Conservation (phyloP, 2,888 invertebrate genomes). For the Drosophila gaucha region DNA sequence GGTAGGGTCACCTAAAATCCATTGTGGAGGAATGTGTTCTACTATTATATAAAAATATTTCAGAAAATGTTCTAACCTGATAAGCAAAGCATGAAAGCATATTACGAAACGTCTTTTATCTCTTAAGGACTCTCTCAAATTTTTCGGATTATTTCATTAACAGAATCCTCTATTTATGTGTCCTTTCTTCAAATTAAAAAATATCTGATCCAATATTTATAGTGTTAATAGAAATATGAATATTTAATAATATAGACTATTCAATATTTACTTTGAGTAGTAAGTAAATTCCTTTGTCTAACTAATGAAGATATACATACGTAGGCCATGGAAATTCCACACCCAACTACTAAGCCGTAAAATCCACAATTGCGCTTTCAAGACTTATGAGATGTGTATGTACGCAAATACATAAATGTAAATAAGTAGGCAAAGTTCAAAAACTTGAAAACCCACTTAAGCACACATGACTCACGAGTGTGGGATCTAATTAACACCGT, state of each 20-base stretch:
- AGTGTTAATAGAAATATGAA: too few relatives aligned
- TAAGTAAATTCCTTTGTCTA: neutral
- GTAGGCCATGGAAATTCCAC: slow-evolving; percentile 40
- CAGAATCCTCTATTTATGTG: too few relatives aligned
- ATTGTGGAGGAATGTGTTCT: slow-evolving; percentile 3
- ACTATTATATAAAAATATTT: neutral
- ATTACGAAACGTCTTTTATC: too few relatives aligned
- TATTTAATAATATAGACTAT: too few relatives aligned
- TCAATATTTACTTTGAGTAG: too few relatives aligned
- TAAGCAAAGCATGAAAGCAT: too few relatives aligned
- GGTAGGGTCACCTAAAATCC: neutral
- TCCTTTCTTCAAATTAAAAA: too few relatives aligned
- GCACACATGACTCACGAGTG: slow-evolving; percentile 41
- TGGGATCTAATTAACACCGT: slow-evolving; percentile 33
- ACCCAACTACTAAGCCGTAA: neutral
- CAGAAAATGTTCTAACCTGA: too few relatives aligned
- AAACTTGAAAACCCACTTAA: slow-evolving; percentile 37
- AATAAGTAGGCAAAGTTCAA: slow-evolving; percentile 13
- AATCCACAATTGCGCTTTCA: slow-evolving; percentile 26
- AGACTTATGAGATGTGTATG: slow-evolving; percentile 1
- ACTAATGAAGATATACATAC: slow-evolving; percentile 8
- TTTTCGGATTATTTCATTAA: too few relatives aligned
- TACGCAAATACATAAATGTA: neutral
- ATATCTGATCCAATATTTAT: too few relatives aligned
- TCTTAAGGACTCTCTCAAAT: too few relatives aligned